These are phyloP conservation scores for Hippoglossus hippoglossus DNA, from an alignment of 2,797 vertebrate genomes.

Conservation along the genomic window DNA sequence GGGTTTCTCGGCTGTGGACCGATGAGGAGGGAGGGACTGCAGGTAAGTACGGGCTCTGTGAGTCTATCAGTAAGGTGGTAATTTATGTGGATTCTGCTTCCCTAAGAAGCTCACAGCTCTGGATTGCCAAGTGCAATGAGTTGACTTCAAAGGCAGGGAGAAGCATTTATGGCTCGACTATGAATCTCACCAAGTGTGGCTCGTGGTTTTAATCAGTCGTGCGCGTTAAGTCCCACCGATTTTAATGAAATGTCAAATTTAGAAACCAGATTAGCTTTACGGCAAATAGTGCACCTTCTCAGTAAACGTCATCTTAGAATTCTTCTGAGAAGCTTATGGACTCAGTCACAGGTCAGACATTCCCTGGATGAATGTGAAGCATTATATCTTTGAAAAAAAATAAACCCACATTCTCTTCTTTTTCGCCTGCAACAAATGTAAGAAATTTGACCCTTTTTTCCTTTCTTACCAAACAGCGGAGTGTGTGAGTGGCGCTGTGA, in stretches of 20 bases:
- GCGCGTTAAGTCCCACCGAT: slow-evolving; percentile 24
- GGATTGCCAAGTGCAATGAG: slow-evolving; percentile 41
- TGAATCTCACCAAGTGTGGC: slow-evolving; percentile 53
- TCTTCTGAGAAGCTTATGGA: neutral
- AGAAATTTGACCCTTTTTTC: slow-evolving; percentile 36
- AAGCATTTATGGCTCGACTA: slow-evolving; percentile 39
- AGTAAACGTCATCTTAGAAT: neutral
- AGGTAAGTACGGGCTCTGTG: slow-evolving; percentile 56
- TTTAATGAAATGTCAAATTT: slow-evolving; percentile 46
- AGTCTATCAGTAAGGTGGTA: slow-evolving; percentile 46
- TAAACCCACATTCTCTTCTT: slow-evolving; percentile 14
- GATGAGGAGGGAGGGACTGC: slow-evolving; percentile 28
- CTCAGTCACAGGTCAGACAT: slow-evolving; percentile 10
- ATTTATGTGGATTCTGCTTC: slow-evolving; percentile 57
- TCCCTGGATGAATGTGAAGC: neutral
- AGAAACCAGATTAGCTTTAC: slow-evolving; percentile 15
- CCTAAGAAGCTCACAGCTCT: slow-evolving; percentile 39
- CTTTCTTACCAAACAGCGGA: slow-evolving; percentile 52
- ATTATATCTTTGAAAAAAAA: slow-evolving; percentile 8
- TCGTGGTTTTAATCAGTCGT: slow-evolving; percentile 38
- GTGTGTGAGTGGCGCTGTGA: slow-evolving; percentile 44
- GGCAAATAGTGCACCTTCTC: neutral
- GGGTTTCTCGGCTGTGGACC: slow-evolving; percentile 16
- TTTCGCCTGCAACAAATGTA: slow-evolving; percentile 43
- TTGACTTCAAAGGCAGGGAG: slow-evolving; percentile 56